Evolutionary conservation across 1,140 invertebrate genomes (phyloP).

Genomic region (Eueides isabella): DNA sequence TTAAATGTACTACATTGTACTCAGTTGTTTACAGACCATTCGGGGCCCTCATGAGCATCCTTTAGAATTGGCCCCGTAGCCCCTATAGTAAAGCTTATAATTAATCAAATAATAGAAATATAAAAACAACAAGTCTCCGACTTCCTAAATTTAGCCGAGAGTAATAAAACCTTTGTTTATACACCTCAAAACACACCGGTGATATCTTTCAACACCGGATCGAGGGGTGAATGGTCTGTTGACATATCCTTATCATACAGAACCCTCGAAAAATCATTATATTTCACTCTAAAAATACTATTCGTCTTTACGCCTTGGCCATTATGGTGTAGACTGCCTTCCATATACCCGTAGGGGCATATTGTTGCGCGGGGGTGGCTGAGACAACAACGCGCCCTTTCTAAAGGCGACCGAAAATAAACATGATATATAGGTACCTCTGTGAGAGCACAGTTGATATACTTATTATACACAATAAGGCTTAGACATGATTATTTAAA

Average conservation of each 20-base stretch:
- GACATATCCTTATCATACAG: constrained; percentile 56
- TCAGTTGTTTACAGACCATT: too few species aligned
- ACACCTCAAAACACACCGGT: constrained; percentile 26
- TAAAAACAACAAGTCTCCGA: background rate
- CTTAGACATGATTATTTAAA: background rate
- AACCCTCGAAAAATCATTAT: constrained; percentile 33
- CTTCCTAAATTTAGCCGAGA: background rate
- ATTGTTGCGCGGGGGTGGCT: constrained; percentile 37
- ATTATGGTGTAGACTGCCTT: constrained; percentile 10
- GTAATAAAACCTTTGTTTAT: constrained; percentile 26
- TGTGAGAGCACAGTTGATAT: constrained; percentile 28
- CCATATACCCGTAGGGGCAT: background rate
- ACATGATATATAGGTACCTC: constrained; percentile 25
- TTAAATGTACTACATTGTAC: too few species aligned
- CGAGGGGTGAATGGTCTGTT: constrained; percentile 55
- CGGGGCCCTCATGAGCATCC: too few species aligned
- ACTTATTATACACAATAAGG: background rate
- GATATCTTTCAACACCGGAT: constrained; percentile 60
- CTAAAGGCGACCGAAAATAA: constrained; percentile 38
- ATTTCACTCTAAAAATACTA: constrained; percentile 7
- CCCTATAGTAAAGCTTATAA: too few species aligned
- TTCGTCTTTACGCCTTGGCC: constrained; percentile 8
- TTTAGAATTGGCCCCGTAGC: too few species aligned
- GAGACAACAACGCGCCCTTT: constrained; percentile 39
- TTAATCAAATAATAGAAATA: too few species aligned